Evolutionary conservation across 2,797 vertebrate genomes (phyloP), one percentile per base, ranked within the genome.

Genomic region (Melanotaenia maccullochi): DNA sequence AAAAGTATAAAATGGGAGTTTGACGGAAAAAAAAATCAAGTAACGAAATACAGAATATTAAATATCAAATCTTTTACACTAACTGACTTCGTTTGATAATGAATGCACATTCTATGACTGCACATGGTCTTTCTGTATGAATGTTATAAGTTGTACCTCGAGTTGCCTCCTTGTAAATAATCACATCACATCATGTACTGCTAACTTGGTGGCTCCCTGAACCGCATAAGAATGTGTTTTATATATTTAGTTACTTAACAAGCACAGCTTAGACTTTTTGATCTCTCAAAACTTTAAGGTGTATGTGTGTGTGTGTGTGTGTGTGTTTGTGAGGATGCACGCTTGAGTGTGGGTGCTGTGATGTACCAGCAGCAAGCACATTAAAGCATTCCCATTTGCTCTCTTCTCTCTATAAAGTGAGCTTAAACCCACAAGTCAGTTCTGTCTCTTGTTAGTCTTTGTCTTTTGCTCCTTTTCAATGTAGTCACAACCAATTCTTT

Each of bases 401-500:
- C 75, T 61, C 66, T 30, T 36, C 83, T 79, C 78, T 33, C 68
- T 81, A 65, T 61, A 49, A 47, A 73, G 79, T 38, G 56, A 82
- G 75, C 70, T 80, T 78, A 68, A 84, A 86, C 85, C 82, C 66
- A 78, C 80, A 65, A 75, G 73, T 85, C 82, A 78, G 75, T 83
- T 87, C 85, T 86, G 83, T 88, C 89, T 89, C 81, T 88, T 87
- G 79, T 91, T 80, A 85, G 78, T 86, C 84, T 90, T 68, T 88
- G 83, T 88, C 84, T 87, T 86, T 87, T 72, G 25, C 79, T 82
- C 68, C 74, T 82, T 86, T 84, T 87, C 78, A 85, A 61, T 78
- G 44, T 61, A 68, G 87, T 86, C 82, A 86, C 90, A 84, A 85
- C 75, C 76, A 76, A 75, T 86, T 73, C 76, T 78, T 85, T 73